Conservation (phyloP, 2,888 invertebrate species). For the Eudemis profundana region DNA sequence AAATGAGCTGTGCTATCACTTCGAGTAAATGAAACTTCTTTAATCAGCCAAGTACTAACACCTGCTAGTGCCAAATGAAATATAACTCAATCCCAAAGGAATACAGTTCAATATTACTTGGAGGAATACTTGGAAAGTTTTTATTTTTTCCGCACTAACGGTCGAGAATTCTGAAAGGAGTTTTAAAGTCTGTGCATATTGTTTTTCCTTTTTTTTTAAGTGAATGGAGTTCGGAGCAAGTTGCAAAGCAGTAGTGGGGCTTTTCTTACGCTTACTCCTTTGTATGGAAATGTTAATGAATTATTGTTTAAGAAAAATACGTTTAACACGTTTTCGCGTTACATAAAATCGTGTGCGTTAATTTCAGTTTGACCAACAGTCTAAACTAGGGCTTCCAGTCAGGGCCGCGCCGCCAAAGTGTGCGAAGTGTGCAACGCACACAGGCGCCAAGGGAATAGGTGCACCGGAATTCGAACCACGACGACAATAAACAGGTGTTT, state of each 20-base stretch:
- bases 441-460: too few relatives aligned
- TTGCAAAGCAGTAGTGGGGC: too few relatives aligned
- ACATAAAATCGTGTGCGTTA: too few relatives aligned
- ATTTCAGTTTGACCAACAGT: too few relatives aligned
- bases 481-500: too few relatives aligned
- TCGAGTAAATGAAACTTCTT: slow-evolving; percentile 19
- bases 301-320: too few relatives aligned
- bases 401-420: too few relatives aligned
- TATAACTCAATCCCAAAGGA: not conserved
- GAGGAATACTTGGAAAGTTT: not conserved
- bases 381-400: too few relatives aligned
- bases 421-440: too few relatives aligned
- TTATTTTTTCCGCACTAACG: slow-evolving; percentile 4
- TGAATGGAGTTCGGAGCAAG: not conserved
- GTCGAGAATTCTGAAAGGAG: slow-evolving; percentile 14
- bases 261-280: not conserved
- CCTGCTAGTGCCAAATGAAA: not conserved
- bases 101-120: slow-evolving; percentile 9
- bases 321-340: too few relatives aligned
- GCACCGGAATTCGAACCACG: too few relatives aligned
- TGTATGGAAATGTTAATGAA: not conserved
- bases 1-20: slow-evolving; percentile 7
- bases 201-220: slow-evolving; percentile 16
- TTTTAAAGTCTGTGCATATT: slow-evolving; percentile 28
- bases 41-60: slow-evolving; percentile 29